phyloP scores from a whole-genome alignment of 2,797 vertebrate species.

The Petrocephalus schoutedeni region DNA sequence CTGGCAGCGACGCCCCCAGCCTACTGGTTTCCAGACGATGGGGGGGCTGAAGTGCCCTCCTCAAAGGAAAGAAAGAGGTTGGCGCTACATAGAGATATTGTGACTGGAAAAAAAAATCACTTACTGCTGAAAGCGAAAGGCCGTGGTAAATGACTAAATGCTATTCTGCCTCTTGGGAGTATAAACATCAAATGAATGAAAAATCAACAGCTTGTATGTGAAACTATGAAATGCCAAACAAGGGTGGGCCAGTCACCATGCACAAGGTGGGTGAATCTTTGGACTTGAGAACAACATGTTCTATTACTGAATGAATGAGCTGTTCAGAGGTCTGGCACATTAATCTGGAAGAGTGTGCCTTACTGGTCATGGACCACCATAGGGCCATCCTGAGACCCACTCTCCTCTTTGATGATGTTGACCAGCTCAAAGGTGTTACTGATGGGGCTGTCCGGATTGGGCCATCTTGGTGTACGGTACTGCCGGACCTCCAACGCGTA shows the following conservation, averaged over 20 bases:
- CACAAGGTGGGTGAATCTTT: not conserved
- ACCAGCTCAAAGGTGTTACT: conserved; percentile 90
- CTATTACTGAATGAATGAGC: not conserved
- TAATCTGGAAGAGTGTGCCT: conserved; percentile 39
- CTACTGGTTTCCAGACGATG: not conserved
- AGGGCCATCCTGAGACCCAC: conserved; percentile 69
- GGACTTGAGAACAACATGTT: not conserved
- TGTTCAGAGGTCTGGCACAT: not conserved
- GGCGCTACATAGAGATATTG: not conserved
- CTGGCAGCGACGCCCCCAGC: not conserved
- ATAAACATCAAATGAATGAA: not conserved
- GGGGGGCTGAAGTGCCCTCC: not conserved
- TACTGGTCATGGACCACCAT: conserved; percentile 87
- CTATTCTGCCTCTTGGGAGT: not conserved
- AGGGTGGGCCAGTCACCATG: too few relatives aligned
- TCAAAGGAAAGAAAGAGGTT: not conserved
- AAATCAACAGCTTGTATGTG: not conserved
- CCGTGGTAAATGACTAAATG: not conserved
- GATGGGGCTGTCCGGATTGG: conserved; percentile 91
- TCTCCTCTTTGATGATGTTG: conserved; percentile 76
- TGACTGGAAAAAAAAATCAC: not conserved
- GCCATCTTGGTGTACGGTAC: conserved; percentile 85
- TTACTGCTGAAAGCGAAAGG: not conserved
- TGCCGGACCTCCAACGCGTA: conserved; percentile 81
- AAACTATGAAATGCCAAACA: not conserved